A percentile compares a stretch with the other conserved stretches of the same genome.
Evolutionary conservation across 1,140 invertebrate genomes (phyloP).

Genomic region (Heliconius nattereri): DNA sequence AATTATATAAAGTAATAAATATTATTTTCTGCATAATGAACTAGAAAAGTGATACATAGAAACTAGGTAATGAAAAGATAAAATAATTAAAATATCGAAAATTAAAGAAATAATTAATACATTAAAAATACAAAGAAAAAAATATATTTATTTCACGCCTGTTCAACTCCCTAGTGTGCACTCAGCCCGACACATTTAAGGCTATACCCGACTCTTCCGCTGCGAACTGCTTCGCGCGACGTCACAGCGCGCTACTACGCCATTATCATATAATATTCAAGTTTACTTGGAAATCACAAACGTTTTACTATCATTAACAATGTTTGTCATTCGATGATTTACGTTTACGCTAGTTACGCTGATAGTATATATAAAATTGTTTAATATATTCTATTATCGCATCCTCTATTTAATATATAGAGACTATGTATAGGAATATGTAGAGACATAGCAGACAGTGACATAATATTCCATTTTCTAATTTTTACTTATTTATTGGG

Average conservation of each 20-base stretch:
- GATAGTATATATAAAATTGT: not conserved
- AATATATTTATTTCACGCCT: not conserved
- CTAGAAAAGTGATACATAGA: not conserved
- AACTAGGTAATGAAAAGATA: not conserved
- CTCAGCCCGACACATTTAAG: not conserved
- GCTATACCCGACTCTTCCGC: conserved; percentile 42
- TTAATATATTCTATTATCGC: not conserved
- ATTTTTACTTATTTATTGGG: not conserved
- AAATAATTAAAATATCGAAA: not conserved
- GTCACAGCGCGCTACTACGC: conserved; percentile 27
- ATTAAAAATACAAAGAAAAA: not conserved
- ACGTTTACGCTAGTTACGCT: not conserved
- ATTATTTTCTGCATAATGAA: not conserved
- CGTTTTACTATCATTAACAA: conserved; percentile 1
- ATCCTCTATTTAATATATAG: no score
- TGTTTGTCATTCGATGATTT: not conserved
- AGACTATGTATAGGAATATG: no score
- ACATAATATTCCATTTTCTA: not conserved
- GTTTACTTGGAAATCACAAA: conserved; percentile 14
- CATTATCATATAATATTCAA: conserved; percentile 11
- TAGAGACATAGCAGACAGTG: not conserved
- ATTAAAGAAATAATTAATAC: not conserved
- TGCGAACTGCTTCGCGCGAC: conserved; percentile 51
- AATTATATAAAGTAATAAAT: not conserved
- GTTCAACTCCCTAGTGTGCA: not conserved